Base-by-base conservation (phyloP, 2,888 invertebrate genomes). In the Drosophila koepferae region DNA sequence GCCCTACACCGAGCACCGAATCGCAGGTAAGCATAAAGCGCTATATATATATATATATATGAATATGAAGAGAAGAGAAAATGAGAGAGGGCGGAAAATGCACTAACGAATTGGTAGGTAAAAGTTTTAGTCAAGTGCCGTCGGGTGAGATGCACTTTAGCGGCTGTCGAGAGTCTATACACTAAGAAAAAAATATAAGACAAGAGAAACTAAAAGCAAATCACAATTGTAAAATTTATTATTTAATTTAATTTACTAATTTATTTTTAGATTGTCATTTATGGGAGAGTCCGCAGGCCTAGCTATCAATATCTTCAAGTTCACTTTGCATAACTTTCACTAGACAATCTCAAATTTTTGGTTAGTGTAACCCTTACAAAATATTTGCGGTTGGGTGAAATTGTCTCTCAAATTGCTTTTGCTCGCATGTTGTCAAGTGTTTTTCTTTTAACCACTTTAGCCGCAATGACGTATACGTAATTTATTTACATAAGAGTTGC, bases 11-110 rank as follows among this genome's bases (percentile, higher is more conserved):
- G 82, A 91, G 77, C 92, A 93, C 73, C 91, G 90, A 53, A 92
- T 93, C 55, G 87, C 92, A 91, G 93, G 93, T 93, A 92, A 92
- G 84, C 67, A 72, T 36, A 63, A 49, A 44, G 43, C 6, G 23
- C 49, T 16, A 2, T 6, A 31, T 16, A 18, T 23, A 31, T 18
- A 28, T 10, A 55, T 8, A 10, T 18, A 49, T 8, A 18, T 34
- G 20, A 9, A 12, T 10, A 20, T 12, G 18, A 7, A 18, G 23
- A 16, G 38, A 23, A 23, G 23, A 23, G 23, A 23, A 23, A 23
- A 23, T 23, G 12, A 12, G 60, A n/a, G 9, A n/a, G 51, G 38
- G 41, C 23, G 44, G 38, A 16, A 64, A 43, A 40, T 55, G 55
- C 48, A 48, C 40, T 49, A 54, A 41, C 59, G 71, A 77, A 76